Evolutionary conservation across 1,140 invertebrate species (phyloP), one percentile per base, ranked within the genome.

Genomic region (Heliothis virescens): DNA sequence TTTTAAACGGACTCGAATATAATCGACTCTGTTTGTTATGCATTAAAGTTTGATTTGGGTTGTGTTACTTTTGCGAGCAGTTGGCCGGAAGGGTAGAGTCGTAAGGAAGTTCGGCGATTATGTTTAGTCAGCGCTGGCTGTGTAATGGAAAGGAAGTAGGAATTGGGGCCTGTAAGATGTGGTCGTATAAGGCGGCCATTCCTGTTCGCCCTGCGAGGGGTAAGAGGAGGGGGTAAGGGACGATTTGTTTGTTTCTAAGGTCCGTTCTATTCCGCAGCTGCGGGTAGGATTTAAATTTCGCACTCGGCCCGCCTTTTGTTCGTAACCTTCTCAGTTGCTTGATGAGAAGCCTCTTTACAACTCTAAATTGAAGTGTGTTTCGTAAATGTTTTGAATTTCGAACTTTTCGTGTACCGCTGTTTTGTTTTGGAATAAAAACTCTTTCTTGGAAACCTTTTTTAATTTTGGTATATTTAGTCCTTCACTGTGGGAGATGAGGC

Each of bases 61-160:
- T 81, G 79, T 29, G 29, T 55, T 73, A 50, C n/a, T 63, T 60
- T 50, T 73, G 73, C 79, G 86, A 91, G 90, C 88, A 86, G 89
- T 90, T 91, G 83, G 81, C 85, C 91, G 93, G 92, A 94, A 93
- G 93, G 92, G 93, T 93, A 92, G 83, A 93, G 91, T 93, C 93
- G 93, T 94, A 94, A 94, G 93, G 93, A 94, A 94, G 93, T 93
- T 93, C 88, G 89, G 88, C 92, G 93, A 94, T 94, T 94, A 93
- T 93, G 93, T 94, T 93, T 93, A 94, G 92, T 93, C 91, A 94
- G 92, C 90, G 89, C 86, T 91, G 87, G 87, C 87, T 89, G 92
- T 91, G 92, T 94, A 94, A 94, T 93, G 93, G 93, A 92, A 94
- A 94, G 93, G 93, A 94, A 94, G 93, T 94, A 93, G 93, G 89